Evolutionary conservation across 2,113 vertebrate species (phyloP).

Genomic region (Fregetta grallaria): DNA sequence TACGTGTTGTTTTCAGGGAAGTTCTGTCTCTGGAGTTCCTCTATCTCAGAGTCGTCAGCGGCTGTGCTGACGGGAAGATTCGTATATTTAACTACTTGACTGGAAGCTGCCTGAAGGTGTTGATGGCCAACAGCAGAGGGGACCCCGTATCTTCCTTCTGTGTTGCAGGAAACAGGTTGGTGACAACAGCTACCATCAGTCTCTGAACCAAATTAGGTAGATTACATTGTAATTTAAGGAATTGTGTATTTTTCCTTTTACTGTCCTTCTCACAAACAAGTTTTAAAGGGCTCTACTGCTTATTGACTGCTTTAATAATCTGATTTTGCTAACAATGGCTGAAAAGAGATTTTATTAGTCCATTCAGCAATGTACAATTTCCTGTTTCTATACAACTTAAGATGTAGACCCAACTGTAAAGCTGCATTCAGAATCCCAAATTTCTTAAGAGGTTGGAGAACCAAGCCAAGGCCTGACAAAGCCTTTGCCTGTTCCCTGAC

Average conservation of each 20-base stretch:
- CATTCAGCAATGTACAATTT: neutral
- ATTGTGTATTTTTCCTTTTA: neutral
- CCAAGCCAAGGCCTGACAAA: neutral
- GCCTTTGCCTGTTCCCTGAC: neutral
- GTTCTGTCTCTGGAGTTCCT: constrained; percentile 81
- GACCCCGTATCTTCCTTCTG: constrained; percentile 78
- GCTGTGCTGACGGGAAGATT: constrained; percentile 88
- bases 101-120: constrained; percentile 81
- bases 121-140: constrained; percentile 70
- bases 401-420: neutral
- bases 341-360: neutral
- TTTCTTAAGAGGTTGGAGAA: neutral
- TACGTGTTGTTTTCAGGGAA: constrained; percentile 68
- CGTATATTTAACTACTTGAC: constrained; percentile 86
- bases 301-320: neutral
- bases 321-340: neutral
- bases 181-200: neutral
- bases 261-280: neutral
- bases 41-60: constrained; percentile 85
- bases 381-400: neutral
- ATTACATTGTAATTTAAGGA: neutral
- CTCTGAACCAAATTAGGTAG: neutral
- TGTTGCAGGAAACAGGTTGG: constrained; percentile 78
- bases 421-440: neutral
- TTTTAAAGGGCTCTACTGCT: neutral